phyloP scores from a whole-genome alignment of 2,113 vertebrate genomes.

The Otolemur garnettii region DNA sequence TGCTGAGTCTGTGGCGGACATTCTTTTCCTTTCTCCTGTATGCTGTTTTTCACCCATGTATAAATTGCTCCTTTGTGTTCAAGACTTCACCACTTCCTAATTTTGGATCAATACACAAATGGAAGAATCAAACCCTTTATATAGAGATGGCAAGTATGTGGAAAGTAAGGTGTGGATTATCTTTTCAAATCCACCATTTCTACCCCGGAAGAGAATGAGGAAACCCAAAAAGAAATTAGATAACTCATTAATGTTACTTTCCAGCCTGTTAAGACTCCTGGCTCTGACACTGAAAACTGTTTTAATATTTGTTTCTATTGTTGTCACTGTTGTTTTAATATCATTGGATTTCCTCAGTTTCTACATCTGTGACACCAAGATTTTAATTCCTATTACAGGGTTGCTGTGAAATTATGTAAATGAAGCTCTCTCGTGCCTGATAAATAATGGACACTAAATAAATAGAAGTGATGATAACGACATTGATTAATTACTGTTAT shows the following conservation, averaged over 20 bases:
- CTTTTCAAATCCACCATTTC: neutral
- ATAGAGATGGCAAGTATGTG: neutral
- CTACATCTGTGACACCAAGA: neutral
- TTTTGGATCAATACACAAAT: neutral
- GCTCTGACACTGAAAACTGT: neutral
- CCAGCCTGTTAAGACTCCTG: neutral
- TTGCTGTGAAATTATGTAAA: neutral
- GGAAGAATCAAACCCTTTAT: neutral
- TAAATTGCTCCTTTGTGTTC: neutral
- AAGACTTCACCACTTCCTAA: neutral
- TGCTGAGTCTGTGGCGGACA: neutral
- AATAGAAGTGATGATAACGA: neutral
- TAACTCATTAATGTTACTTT: neutral
- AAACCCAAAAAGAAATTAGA: neutral
- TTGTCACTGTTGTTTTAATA: neutral
- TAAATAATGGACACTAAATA: neutral
- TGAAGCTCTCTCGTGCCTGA: neutral
- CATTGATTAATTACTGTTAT: neutral
- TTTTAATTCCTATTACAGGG: neutral
- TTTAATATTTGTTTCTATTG: neutral
- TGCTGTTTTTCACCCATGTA: neutral
- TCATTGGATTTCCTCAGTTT: neutral
- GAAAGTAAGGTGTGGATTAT: neutral
- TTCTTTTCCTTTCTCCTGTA: neutral
- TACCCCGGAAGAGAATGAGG: neutral